Evolutionary conservation across 2,888 invertebrate species (phyloP), one percentile per base, ranked within the genome.

Genomic region (Herminia tarsipennalis): DNA sequence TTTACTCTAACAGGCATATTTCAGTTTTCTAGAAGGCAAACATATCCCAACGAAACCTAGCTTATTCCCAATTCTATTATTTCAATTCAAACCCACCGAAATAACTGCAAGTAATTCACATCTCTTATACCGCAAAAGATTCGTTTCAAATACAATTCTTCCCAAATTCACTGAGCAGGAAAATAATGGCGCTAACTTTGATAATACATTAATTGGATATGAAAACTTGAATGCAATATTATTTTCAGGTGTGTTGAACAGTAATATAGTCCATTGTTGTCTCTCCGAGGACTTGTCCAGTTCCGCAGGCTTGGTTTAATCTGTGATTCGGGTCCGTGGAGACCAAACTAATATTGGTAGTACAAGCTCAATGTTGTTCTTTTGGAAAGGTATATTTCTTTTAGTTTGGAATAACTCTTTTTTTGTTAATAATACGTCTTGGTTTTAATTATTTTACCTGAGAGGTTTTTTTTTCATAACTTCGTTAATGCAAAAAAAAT

Each of bases 291-390:
- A 50, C 46, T 40, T 40, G 45, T 25, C 39, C 25, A 34, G 47
- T 55, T 48, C 35, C 46, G 20, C 28, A 41, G 37, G 44, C 51
- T 46, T 44, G 48, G 39, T 57, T 62, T 65, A 65, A 65, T 67
- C 65, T 65, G 27, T 17, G 33, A 32, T 35, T 29, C 38, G 9
- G 25, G 40, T 43, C 65, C 38, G n/a, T 10, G 3, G 65, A 54
- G 65, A 54, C 46, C 16, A 8, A 51, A 57, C 54, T 63, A 57
- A 62, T 67, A 67, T 65, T 56, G 54, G 49, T 56, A 52, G 49
- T 30, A 46, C 39, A 36, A 40, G 6, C 12, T 16, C 13, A 17
- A 10, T 6, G 22, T 32, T 50, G 28, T 48, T 65, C 43, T 18
- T 22, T 3, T 6, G 4, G 34, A 33, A 49, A 48, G 32, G 34